Evolutionary conservation across 2,113 vertebrate species (phyloP).

Genomic region (Pterocles burchelli): DNA sequence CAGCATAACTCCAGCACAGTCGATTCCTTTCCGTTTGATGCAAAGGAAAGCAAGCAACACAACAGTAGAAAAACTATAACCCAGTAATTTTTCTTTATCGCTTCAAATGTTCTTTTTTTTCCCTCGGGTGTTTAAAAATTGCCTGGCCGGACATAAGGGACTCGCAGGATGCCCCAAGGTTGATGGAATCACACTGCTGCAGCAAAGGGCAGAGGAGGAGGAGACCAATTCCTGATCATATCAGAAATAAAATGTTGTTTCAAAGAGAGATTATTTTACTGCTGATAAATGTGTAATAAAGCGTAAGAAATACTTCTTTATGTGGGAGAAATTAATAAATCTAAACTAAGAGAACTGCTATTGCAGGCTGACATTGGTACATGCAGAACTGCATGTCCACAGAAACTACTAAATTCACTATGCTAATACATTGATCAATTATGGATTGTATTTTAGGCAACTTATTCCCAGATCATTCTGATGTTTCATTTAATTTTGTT

Average conservation of each 20-base stretch:
- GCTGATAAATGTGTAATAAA: not conserved
- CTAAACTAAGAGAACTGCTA: not conserved
- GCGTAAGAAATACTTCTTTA: not conserved
- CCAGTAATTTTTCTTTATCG: fast-evolving
- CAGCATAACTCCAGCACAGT: not conserved
- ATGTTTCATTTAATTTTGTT: constrained; percentile 8
- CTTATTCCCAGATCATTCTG: not conserved
- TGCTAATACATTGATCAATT: not conserved
- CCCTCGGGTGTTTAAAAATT: not conserved
- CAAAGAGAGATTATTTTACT: not conserved
- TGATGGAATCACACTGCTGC: not conserved
- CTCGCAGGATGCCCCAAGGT: fast-evolving
- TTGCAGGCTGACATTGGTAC: not conserved
- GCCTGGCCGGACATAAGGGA: not conserved
- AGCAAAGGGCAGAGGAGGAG: not conserved
- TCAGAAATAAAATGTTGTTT: not conserved
- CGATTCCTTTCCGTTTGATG: not conserved
- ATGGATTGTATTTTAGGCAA: not conserved
- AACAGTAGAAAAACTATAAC: not conserved
- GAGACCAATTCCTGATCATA: not conserved
- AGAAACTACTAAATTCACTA: not conserved
- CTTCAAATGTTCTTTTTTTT: not conserved
- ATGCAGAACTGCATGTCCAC: not conserved
- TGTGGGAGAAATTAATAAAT: not conserved
- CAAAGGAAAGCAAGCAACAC: not conserved